Percentiles rank a stretch among this genome's conserved stretches.
Conservation (phyloP, 2,888 invertebrate species). For the Hoplodrina blanda region DNA sequence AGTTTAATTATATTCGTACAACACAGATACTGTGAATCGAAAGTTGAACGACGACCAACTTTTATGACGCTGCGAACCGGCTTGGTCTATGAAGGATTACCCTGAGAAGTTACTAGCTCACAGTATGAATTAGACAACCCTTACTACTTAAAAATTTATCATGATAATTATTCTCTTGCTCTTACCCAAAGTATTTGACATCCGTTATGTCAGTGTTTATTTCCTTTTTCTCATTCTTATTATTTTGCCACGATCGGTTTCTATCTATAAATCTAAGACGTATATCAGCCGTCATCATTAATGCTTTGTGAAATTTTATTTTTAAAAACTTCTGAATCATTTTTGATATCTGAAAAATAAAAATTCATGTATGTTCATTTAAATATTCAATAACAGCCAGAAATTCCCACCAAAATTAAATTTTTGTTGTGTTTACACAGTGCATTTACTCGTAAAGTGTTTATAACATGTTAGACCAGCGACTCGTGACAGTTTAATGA, state of each 20-base stretch:
- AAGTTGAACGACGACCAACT: conserved; percentile 70
- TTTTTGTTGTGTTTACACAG: neutral
- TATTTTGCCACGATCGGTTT: too few relatives aligned
- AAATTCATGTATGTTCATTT: neutral
- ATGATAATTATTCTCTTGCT: too few relatives aligned
- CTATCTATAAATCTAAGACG: too few relatives aligned
- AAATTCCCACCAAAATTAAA: neutral
- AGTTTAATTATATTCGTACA: conserved; percentile 70
- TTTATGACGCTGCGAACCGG: conserved; percentile 60
- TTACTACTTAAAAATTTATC: too few relatives aligned
- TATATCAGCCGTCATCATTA: neutral
- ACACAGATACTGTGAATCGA: conserved; percentile 69
- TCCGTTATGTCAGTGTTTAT: neutral
- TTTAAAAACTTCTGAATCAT: neutral
- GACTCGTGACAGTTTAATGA: conserved; percentile 40
- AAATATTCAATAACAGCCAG: neutral
- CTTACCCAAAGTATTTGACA: too few relatives aligned
- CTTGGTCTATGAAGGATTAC: conserved; percentile 78
- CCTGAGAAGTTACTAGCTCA: conserved; percentile 54
- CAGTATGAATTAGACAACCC: conserved; percentile 38
- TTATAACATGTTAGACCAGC: conserved; percentile 13
- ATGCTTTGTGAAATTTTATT: neutral
- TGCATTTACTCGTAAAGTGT: conserved; percentile 3
- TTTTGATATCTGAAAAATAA: neutral
- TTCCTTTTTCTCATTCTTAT: neutral